Base-by-base conservation (phyloP, 2,888 invertebrate species). In the Sphaerophoria taeniata region DNA sequence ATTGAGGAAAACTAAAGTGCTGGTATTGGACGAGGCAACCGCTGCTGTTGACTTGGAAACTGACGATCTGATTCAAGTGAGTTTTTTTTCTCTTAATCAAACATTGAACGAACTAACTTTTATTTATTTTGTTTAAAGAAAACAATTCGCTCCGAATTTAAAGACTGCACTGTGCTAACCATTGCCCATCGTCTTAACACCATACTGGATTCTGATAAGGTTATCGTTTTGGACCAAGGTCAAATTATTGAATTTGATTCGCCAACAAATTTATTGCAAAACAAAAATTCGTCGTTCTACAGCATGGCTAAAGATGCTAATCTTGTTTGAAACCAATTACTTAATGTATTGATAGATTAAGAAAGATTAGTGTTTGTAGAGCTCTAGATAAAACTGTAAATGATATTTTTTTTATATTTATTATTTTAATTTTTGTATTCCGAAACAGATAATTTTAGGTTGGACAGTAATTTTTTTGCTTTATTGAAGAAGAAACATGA, bases 141-240 rank as follows among this genome's bases (percentile, higher is more conserved):
- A 92, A 98, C 98, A 4, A 98, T 98, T 90, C 95, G 96, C 24
- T 94, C 95, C 31, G 96, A 98, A 92, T 98, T 98, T 91, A 94
- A 94, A 81, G 94, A 96, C 81, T 97, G 97, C 92, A 98, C 98
- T 5, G 96, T 98, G 63, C 94, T 98, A 33, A 98, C 98, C 0
- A 98, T 98, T 91, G 98, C 98, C 49, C 98, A 98, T 93, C 94
- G 98, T 14, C 94, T 98, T 83, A 98, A 98, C 92, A 98, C 98
- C 33, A 97, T 98, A 88, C 94, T 98, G 94, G 97, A 98, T 93
- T 97, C 96, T 47, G 96, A 96, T 89, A 95, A 96, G 90, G 96
- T 97, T 60, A 95, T 97, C 92, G 97, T 97, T 53, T 88, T 92
- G 86, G 92, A 97, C 91, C 94, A 94, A 88, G 97, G 97, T 4